A percentile compares a stretch with the other conserved stretches of the same genome.
phyloP scores from a whole-genome alignment of 2,888 invertebrate genomes.

The Lycia hirtaria region DNA sequence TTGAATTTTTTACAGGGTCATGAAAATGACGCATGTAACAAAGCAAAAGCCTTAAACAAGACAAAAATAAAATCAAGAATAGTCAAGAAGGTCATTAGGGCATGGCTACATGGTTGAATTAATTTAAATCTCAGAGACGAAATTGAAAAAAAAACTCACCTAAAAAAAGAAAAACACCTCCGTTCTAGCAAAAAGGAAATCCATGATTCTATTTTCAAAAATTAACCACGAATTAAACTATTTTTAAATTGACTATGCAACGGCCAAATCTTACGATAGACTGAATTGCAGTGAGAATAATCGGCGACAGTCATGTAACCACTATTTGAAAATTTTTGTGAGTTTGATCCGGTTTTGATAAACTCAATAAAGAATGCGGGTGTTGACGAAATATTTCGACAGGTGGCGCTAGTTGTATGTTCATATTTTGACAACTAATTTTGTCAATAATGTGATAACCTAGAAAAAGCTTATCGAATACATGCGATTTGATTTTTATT shows the following conservation, averaged over 20 bases:
- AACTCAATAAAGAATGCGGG: slow-evolving; percentile 1
- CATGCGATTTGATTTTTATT: too few species aligned
- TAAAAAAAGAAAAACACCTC: slow-evolving; percentile 3
- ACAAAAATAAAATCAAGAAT: not conserved
- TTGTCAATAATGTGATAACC: too few species aligned
- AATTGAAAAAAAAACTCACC: slow-evolving; percentile 3
- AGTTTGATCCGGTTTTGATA: slow-evolving; percentile 25
- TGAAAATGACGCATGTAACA: too few species aligned
- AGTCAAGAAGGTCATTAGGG: slow-evolving; percentile 1
- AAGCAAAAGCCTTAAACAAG: too few species aligned
- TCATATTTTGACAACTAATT: not conserved
- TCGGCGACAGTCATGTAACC: not conserved
- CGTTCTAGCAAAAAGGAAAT: slow-evolving; percentile 3
- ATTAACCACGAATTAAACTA: not conserved
- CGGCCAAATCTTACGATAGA: slow-evolving; percentile 1
- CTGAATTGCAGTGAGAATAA: slow-evolving; percentile 3
- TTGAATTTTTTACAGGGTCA: too few species aligned
- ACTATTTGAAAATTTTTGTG: slow-evolving; percentile 13
- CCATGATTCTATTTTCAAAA: slow-evolving; percentile 16
- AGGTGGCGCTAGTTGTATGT: slow-evolving; percentile 10
- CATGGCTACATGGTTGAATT: not conserved
- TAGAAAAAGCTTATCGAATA: too few species aligned
- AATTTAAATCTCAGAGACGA: not conserved
- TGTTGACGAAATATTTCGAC: not conserved
- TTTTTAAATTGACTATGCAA: slow-evolving; percentile 3